These are phyloP conservation scores for Tenthredo scrophulariae DNA, from an alignment of 2,888 invertebrate genomes.

Conservation along the genomic window DNA sequence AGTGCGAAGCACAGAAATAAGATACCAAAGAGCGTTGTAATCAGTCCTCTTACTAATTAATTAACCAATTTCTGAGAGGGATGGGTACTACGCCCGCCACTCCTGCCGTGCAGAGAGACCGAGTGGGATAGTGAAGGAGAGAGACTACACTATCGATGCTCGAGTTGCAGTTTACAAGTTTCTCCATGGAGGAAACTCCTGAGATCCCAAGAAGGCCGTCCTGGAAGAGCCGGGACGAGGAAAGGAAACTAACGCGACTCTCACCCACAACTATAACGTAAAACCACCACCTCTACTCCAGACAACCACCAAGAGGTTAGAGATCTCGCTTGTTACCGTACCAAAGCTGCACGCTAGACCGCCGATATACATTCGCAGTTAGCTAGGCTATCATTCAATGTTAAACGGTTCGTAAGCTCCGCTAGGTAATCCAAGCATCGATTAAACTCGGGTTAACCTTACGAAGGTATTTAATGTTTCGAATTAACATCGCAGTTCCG, in stretches of 20 bases:
- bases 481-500: slow-evolving; percentile 20
- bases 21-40: slow-evolving; percentile 62
- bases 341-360: slow-evolving; percentile 40
- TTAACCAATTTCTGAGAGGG: slow-evolving; percentile 64
- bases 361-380: slow-evolving; percentile 51
- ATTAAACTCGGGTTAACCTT: slow-evolving; percentile 46
- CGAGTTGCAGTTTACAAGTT: slow-evolving; percentile 50
- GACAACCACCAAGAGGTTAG: slow-evolving; percentile 46
- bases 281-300: slow-evolving; percentile 16
- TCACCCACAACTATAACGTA: slow-evolving; percentile 17
- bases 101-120: not conserved
- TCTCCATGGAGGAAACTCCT: slow-evolving; percentile 39
- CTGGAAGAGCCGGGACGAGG: not conserved
- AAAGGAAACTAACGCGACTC: slow-evolving; percentile 19
- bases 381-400: slow-evolving; percentile 51
- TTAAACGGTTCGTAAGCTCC: slow-evolving; percentile 51
- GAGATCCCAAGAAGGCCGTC: slow-evolving; percentile 20
- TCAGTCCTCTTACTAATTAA: slow-evolving; percentile 70
- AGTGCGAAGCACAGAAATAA: slow-evolving; percentile 51
- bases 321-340: slow-evolving; percentile 52
- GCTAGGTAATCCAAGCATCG: slow-evolving; percentile 42
- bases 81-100: not conserved
- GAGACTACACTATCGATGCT: slow-evolving; percentile 25
- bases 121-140: slow-evolving; percentile 13
- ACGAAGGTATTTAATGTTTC: slow-evolving; percentile 40